phyloP scores from a whole-genome alignment of 2,888 invertebrate species.

The Spodoptera littoralis region DNA sequence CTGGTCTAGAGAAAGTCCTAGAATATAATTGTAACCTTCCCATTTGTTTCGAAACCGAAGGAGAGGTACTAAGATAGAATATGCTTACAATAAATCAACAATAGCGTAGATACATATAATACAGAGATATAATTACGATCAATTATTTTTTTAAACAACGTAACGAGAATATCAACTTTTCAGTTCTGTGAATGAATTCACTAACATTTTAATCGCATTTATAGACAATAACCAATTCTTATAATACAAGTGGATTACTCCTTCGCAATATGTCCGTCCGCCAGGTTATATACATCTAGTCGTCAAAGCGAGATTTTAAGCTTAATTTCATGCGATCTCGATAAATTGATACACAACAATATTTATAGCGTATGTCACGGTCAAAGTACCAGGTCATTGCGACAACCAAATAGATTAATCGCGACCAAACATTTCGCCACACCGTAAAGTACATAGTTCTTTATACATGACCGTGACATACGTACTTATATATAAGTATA shows the following conservation, averaged over 20 bases:
- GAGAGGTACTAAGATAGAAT: conserved; percentile 69
- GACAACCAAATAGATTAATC: conserved; percentile 20
- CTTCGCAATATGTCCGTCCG: conserved; percentile 51
- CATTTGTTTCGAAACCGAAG: conserved; percentile 59
- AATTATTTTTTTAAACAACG: conserved; percentile 82
- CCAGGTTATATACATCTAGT: conserved; percentile 69
- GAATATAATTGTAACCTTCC: conserved; percentile 38
- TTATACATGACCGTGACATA: conserved; percentile 43
- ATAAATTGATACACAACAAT: conserved; percentile 76
- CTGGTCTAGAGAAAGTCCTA: conserved; percentile 47
- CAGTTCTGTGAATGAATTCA: conserved; percentile 88
- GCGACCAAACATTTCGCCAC: conserved; percentile 21
- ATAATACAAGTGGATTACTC: conserved; percentile 50
- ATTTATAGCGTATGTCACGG: conserved; percentile 57
- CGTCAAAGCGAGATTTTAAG: conserved; percentile 77
- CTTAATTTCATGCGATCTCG: conserved; percentile 71
- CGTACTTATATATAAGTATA: conserved; percentile 52
- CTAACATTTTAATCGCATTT: conserved; percentile 81
- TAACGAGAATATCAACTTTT: conserved; percentile 87
- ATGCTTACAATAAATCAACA: conserved; percentile 87
- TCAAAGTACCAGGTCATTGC: conserved; percentile 20
- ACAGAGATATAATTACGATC: conserved; percentile 81
- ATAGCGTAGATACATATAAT: conserved; percentile 82
- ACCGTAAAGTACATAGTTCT: conserved; percentile 3
- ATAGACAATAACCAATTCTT: conserved; percentile 62